Conservation (phyloP, 2,888 invertebrate genomes). For the Agrenia bidenticulata region DNA sequence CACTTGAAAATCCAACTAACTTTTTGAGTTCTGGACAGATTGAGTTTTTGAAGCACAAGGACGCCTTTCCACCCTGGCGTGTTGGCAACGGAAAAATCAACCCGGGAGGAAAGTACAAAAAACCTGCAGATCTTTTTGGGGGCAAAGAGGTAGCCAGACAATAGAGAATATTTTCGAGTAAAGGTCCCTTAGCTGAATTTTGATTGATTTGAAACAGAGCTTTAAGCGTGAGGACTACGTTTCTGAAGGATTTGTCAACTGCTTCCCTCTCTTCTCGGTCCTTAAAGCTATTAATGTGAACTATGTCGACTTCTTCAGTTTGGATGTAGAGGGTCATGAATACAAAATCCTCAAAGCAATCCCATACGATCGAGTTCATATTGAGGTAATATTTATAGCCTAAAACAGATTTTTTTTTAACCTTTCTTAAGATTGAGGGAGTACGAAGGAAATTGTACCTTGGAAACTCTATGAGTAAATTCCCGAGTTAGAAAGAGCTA, state of each 20-base stretch:
- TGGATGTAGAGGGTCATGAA: slow-evolving; percentile 22
- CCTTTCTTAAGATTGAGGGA: no score
- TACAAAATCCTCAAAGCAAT: slow-evolving; percentile 12
- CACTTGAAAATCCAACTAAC: no score
- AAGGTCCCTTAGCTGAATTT: no score
- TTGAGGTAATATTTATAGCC: no score
- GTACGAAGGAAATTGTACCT: no score
- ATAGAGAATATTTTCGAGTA: no score
- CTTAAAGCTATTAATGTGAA: slow-evolving; percentile 10
- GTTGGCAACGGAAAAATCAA: slow-evolving; percentile 16
- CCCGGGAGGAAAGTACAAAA: slow-evolving; percentile 4
- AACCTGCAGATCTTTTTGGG: neutral
- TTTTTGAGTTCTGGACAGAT: neutral
- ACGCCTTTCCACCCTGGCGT: neutral
- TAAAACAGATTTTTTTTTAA: no score
- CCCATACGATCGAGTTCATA: slow-evolving; percentile 20
- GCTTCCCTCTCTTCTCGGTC: slow-evolving; percentile 28
- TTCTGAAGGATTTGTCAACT: slow-evolving; percentile 15
- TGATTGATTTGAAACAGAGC: neutral
- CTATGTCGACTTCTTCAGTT: slow-evolving; percentile 22
- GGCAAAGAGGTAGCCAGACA: neutral
- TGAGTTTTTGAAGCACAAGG: slow-evolving; percentile 18
- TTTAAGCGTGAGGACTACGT: slow-evolving; percentile 12
- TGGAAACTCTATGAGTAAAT: no score
- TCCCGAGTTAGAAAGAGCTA: no score